Percentiles rank a stretch among this genome's conserved stretches.
phyloP scores from a whole-genome alignment of 2,113 vertebrate species.

The Dryoscopus gambensis region DNA sequence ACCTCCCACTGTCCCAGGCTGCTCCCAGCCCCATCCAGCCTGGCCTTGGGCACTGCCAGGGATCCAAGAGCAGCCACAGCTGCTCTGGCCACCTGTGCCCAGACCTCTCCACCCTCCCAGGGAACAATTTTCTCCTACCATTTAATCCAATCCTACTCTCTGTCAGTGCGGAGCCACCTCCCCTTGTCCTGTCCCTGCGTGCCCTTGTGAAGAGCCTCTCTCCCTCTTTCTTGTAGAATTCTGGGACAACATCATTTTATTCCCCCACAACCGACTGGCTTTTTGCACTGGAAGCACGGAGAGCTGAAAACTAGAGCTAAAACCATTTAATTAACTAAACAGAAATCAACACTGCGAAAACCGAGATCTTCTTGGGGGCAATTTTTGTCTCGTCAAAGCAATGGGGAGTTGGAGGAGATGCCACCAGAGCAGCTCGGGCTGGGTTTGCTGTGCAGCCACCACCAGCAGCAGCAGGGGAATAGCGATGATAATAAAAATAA shows the following conservation, averaged over 20 bases:
- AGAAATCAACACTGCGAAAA: not conserved
- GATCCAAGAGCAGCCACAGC: not conserved
- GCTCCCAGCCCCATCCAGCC: not conserved
- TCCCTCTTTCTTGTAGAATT: not conserved
- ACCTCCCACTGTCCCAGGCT: not conserved
- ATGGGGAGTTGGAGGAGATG: conserved; percentile 9
- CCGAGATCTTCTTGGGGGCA: conserved; percentile 1
- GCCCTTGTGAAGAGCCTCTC: not conserved
- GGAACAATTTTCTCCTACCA: not conserved
- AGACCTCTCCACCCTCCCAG: accelerated
- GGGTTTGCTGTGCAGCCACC: conserved; percentile 1
- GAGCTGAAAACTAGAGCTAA: not conserved
- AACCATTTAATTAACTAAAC: conserved; percentile 16
- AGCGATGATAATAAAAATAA: not conserved
- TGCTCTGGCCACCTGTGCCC: not conserved
- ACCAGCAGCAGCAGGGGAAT: conserved; percentile 18
- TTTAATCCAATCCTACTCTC: not conserved
- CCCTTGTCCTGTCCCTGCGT: not conserved
- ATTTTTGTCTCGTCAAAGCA: conserved; percentile 4
- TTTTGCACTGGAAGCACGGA: not conserved
- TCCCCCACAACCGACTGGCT: not conserved
- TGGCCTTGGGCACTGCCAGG: not conserved
- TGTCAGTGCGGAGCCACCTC: not conserved
- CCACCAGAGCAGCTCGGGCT: not conserved
- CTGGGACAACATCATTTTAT: not conserved